Base-by-base conservation (phyloP, 2,888 invertebrate genomes). In the Spilarctia lutea region DNA sequence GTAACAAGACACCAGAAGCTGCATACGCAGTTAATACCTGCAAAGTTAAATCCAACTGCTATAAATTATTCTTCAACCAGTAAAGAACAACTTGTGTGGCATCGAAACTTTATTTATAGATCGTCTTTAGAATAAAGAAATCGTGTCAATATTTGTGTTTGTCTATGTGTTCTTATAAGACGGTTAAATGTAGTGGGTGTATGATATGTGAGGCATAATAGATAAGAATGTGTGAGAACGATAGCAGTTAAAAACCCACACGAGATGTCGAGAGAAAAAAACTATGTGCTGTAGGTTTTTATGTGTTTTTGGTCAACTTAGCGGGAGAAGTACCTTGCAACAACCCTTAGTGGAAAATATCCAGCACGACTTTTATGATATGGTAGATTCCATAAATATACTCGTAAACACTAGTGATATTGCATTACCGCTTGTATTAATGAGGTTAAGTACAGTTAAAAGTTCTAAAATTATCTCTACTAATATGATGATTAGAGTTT, bases 161-260 rank as follows among this genome's bases (percentile, higher is more conserved):
- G 72, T 33, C 35, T 16, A 24, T 68, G 20, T 65, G 60, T 68
- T 63, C 27, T 75, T 68, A 65, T 74, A 75, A 80, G 66, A 76
- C 81, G 76, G 79, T 80, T 48, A 73, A 73, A 75, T 78, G 79
- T 73, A 71, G 88, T 90, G 88, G 88, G 63, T 30, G 63, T 16
- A 8, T 63, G 63, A 63, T 63, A 63, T 63, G 30, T 30, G 30
- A 30, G 63, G 63, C 63, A 63, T 63, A 63, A 30, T 89, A 85
- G 90, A 87, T 82, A 85, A 81, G 81, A 85, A 86, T 85, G 84
- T 83, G 85, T 81, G 85, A 83, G 86, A 84, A 81, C 83, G 86
- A 86, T 86, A 84, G 83, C 74, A 80, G 81, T 81, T 84, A 79
- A 74, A 81, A 86, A 85, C 87, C 89, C 83, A 87, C 87, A 74